phyloP scores from a whole-genome alignment of 2,797 vertebrate species.

The Harpagifer antarcticus region DNA sequence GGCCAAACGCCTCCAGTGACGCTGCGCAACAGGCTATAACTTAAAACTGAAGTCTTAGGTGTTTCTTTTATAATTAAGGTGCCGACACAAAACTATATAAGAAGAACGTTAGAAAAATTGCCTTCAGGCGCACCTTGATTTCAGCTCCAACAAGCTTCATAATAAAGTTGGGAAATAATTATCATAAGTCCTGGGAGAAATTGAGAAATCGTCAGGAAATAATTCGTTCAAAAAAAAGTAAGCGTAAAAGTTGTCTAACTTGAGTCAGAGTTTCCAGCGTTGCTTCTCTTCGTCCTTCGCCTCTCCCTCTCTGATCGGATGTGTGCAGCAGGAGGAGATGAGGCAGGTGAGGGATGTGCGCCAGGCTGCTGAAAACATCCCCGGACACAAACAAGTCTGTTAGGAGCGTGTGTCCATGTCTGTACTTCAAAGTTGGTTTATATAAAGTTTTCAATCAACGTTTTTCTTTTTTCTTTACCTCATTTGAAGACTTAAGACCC shows the following conservation, averaged over 20 bases:
- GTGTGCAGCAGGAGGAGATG: slow-evolving; percentile 66
- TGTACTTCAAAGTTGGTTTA: not conserved
- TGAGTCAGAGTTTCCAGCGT: slow-evolving; percentile 1
- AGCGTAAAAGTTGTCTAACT: slow-evolving; percentile 36
- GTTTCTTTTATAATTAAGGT: slow-evolving; percentile 13
- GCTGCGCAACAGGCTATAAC: not conserved
- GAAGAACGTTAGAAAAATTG: not conserved
- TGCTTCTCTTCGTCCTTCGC: slow-evolving; percentile 34
- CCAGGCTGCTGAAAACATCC: slow-evolving; percentile 2
- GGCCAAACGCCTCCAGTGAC: slow-evolving; percentile 38
- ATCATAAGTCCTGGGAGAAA: not conserved
- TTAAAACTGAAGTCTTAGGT: not conserved
- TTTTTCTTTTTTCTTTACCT: no score
- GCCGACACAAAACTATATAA: not conserved
- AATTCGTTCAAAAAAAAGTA: not conserved
- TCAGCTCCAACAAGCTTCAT: slow-evolving; percentile 27
- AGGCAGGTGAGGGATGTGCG: slow-evolving; percentile 78
- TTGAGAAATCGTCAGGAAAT: not conserved
- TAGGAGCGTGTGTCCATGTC: not conserved
- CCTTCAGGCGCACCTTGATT: slow-evolving; percentile 36
- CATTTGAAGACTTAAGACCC: no score
- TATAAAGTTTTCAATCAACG: not conserved
- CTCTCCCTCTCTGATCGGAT: slow-evolving; percentile 63
- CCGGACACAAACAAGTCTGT: not conserved
- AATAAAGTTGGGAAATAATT: slow-evolving; percentile 2